Evolutionary conservation across 2,113 vertebrate genomes (phyloP), one percentile per base, ranked within the genome.

Genomic region (Tachysurus fulvidraco): DNA sequence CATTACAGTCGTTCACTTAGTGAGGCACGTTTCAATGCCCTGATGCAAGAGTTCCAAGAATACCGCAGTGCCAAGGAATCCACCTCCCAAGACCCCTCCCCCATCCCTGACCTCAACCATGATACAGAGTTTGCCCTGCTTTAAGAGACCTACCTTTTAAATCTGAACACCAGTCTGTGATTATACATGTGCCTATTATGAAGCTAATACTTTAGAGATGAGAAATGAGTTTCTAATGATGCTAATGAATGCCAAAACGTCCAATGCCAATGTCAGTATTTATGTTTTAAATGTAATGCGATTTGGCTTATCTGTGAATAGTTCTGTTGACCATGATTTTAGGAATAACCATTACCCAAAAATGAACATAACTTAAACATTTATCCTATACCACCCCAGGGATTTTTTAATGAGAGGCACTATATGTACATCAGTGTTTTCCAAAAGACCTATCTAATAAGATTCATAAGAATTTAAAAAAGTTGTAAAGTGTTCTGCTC

Each of bases 221-320:
- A 95, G 90, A 94, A 95, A 95, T 92, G 94, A 96, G 88, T 96
- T 94, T 2, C 36, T 36, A 36, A 36, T 94, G 94, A 96, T 90
- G 91, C 94, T 77, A 89, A 89, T 21, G 94, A 96, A 85, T 91
- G 88, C 83, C 91, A 67, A 30, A 5, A 81, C 6, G 54, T 11
- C 23, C 46, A 50, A 9, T 50, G 46, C 46, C 46, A 50, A 50
- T 50, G 30, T 65, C 59, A 82, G 80, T 60, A 76, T 77, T 78
- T 5, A 52, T 64, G 73, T 57, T 57, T 59, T 69, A 36, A 67
- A 69, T 44, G 2, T 69, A 41, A 36, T 65, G 28, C 28, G n/a
- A 7, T 41, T 85, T 57, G 82, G 16, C 64, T 69, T 28, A 23
- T 8, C 44, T 46, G 54, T 30, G 16, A 54, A 30, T 83, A 23